Conservation (phyloP, 1,140 invertebrate genomes). For the Trinorchestia longiramus region DNA sequence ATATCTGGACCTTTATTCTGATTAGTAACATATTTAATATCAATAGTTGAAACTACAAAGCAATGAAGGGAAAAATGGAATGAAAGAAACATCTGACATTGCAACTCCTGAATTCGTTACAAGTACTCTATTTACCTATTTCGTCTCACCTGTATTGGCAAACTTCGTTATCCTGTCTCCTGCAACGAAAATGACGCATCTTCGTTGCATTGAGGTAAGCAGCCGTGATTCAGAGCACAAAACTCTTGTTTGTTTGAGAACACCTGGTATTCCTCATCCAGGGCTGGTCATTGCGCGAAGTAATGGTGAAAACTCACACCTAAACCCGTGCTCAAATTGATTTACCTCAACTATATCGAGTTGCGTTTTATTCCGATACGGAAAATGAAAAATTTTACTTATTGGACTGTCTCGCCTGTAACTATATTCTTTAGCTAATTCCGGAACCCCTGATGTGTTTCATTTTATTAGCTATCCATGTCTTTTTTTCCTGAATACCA, state of each 20-base stretch:
- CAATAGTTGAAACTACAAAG: background rate
- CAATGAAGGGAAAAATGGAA: background rate
- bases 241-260: background rate
- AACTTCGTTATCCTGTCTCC: background rate
- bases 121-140: background rate
- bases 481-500: no score
- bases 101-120: background rate
- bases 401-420: no score
- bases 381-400: no score
- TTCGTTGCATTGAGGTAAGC: background rate
- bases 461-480: no score
- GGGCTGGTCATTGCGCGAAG: background rate
- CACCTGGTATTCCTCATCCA: background rate
- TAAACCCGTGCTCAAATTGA: background rate
- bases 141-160: background rate
- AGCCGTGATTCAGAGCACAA: background rate
- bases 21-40: background rate
- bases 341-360: background rate
- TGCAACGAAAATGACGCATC: background rate
- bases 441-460: no score
- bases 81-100: background rate
- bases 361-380: background rate
- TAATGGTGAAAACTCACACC: background rate
- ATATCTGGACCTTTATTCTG: background rate
- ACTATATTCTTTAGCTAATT: no score